Evolutionary conservation across 1,140 invertebrate genomes (phyloP), one percentile per base, ranked within the genome.

Genomic region (Calliopsis andreniformis): DNA sequence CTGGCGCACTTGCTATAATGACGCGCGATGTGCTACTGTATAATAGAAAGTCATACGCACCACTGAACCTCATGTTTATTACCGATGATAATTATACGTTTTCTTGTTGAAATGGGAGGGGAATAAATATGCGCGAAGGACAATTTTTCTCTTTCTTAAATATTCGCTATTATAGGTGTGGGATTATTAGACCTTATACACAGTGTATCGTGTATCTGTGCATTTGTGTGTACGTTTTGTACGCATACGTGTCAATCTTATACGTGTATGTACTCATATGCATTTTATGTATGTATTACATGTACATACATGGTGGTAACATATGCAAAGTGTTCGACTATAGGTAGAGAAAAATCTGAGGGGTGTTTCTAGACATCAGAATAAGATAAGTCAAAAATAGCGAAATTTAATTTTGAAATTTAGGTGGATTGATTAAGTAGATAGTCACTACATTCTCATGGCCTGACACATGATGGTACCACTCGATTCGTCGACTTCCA

Each of bases 121-220:
- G 62, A 47, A 67, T 73, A 73, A 66, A 64, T 72, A 72, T 56
- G 39, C 71, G 49, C 62, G 49, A 56, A 67, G 71, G 66, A 75
- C 51, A 75, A 75, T 75, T 73, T 66, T 73, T 66, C 32, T 18
- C 25, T 56, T 45, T 75, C 56, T 23, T 75, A 67, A 66, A 67
- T 75, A 75, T 56, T 75, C 71, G 25, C 63, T 75, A 67, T n/a
- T 67, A 75, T 75, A 75, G 23, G 51, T 67, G 23, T 56, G 62
- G 51, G 30, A 75, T 75, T 66, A 66, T 67, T 75, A 75, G 71
- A 75, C 62, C 71, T 75, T 68, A 68, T 75, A 67, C 49, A 75
- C 30, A 25, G 51, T 67, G 62, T 75, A 39, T 53, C 35, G 35
- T 39, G 35, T 39, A 32, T 43, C 47, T 63, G 69, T 67, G 71